Base-by-base conservation (phyloP, 2,113 vertebrate species). In the Caranx melampygus region DNA sequence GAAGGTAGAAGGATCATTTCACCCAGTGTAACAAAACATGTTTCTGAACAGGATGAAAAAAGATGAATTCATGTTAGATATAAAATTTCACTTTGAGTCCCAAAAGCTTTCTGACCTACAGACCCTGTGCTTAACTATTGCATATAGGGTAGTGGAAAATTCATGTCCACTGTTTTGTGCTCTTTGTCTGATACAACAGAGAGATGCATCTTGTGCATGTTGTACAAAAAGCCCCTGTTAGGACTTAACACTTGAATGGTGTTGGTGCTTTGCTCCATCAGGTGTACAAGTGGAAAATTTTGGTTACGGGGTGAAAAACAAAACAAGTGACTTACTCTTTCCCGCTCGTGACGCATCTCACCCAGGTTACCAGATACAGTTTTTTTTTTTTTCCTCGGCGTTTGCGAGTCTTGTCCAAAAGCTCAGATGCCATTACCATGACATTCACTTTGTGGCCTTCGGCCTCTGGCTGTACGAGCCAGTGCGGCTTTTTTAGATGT, bases 391-490 rank as follows among this genome's bases (percentile, higher is more conserved):
- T 33, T 37, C 37, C 11, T 1, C 40, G 65, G 20, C 20, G 0
- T 69, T 66, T 54, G 26, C 33, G 60, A 34, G 52, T 74, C 64
- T 49, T 82, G 52, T 58, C 44, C 42, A 61, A 68, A 75, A 57
- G 26, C 65, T 54, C n/a, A 35, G 34, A 4, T 44, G 16, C 44
- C 52, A 20, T 69, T 58, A 40, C 65, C 5, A 34, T 76, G 34
- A 47, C 59, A 77, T 73, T 72, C 75, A 78, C 55, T 74, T 59
- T 47, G 75, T 75, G 86, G 81, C 77, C 81, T 75, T 61, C 2
- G 52, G 77, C 88, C 79, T 89, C 75, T 74, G 82, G 87, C 78
- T 84, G 81, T 84, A 82, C 72, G 77, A 54, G 71, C 51, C 40
- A 6, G 14, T 52, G 72, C 16, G 61, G 67, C 76, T 84, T 81